Percentiles rank a stretch among this genome's conserved stretches.
Evolutionary conservation across 30 jellyfish, hydroid and myxozoan genomes (phyloP).

Genomic region (Pelagia noctiluca): DNA sequence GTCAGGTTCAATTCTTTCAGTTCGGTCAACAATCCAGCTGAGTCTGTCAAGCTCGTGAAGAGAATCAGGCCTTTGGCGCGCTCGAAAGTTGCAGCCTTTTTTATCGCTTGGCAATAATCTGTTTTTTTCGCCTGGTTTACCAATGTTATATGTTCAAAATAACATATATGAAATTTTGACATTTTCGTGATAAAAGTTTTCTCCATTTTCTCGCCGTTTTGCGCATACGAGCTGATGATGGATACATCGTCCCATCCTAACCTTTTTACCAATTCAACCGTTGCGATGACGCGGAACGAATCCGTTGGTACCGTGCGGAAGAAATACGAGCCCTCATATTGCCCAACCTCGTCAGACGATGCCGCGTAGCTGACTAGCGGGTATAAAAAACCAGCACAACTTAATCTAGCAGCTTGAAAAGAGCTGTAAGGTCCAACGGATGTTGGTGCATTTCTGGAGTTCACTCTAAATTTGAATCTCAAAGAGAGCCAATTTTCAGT

Average conservation of each 20-base stretch:
- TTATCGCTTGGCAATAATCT: constrained; percentile 33
- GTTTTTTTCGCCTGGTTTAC: constrained; percentile 31
- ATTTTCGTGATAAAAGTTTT: constrained; percentile 47
- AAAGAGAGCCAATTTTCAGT: neutral
- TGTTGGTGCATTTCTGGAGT: constrained; percentile 22
- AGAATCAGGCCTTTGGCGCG: constrained; percentile 54
- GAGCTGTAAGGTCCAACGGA: constrained; percentile 74
- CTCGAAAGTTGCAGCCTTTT: constrained; percentile 28
- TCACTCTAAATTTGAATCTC: neutral
- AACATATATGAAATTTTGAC: constrained; percentile 37
- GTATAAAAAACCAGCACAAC: constrained; percentile 42
- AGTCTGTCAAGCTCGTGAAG: constrained; percentile 71
- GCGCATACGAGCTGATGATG: constrained; percentile 85
- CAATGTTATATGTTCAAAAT: constrained; percentile 19
- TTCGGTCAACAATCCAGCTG: constrained; percentile 55
- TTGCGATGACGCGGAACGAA: constrained; percentile 75
- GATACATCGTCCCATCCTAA: constrained; percentile 84
- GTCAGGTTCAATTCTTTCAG: constrained; percentile 36
- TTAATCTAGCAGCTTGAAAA: constrained; percentile 55
- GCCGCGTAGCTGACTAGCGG: constrained; percentile 85
- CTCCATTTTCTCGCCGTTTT: constrained; percentile 85
- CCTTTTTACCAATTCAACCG: constrained; percentile 55
- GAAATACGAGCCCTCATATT: constrained; percentile 12
- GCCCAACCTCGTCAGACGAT: constrained; percentile 27
- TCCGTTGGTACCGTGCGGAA: constrained; percentile 95